Evolutionary conservation across 2,113 vertebrate species (phyloP).

Genomic region (Sylvia atricapilla): DNA sequence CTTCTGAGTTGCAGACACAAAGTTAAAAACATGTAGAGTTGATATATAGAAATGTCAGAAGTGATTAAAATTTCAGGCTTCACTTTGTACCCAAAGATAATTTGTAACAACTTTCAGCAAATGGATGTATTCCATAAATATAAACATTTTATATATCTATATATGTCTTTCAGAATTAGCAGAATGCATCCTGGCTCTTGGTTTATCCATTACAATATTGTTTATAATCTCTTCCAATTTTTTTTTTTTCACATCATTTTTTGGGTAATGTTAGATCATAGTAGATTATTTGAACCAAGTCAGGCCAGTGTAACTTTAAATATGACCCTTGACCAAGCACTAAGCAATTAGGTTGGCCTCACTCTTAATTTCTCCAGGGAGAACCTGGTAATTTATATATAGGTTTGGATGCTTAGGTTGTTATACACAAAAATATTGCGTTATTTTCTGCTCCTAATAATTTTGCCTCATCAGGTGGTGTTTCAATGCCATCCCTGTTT

Average conservation of each 20-base stretch:
- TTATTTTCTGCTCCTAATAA: neutral
- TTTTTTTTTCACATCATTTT: neutral
- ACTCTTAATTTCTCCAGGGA: neutral
- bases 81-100: neutral
- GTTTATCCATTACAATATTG: neutral
- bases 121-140: neutral
- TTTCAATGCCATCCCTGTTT: neutral
- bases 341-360: neutral
- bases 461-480: neutral
- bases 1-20: neutral
- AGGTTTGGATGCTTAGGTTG: neutral
- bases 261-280: neutral
- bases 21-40: neutral
- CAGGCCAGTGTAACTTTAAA: neutral
- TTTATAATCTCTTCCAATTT: neutral
- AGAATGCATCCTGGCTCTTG: neutral
- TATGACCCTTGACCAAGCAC: neutral
- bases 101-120: neutral
- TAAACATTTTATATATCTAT: neutral
- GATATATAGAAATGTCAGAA: neutral
- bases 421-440: neutral
- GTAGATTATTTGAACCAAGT: neutral
- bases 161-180: neutral
- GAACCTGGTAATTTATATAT: neutral
- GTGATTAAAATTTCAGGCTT: neutral